Conservation (phyloP, 2,113 vertebrate genomes). For the Gorsachius goisagi region DNA sequence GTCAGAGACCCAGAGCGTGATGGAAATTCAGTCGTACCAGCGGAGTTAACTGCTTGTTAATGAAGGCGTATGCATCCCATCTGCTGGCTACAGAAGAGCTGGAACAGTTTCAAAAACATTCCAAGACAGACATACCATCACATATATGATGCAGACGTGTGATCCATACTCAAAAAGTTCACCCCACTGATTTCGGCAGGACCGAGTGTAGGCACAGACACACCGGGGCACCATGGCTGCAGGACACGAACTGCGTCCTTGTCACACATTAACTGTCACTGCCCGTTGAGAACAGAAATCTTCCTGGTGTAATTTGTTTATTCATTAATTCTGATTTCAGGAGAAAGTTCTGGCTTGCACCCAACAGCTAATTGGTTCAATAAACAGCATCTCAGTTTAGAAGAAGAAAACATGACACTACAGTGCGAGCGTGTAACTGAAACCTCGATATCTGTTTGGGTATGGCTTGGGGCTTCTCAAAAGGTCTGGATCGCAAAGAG, state of each 20-base stretch:
- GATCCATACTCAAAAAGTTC: background rate
- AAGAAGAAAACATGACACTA: conserved; percentile 5
- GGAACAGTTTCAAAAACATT: conserved; percentile 40
- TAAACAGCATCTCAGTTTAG: conserved; percentile 21
- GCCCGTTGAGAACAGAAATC: background rate
- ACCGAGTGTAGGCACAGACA: rapidly evolving
- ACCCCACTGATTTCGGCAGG: background rate
- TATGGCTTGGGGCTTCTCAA: background rate
- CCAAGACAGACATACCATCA: conserved; percentile 22
- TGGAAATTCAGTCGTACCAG: conserved; percentile 20
- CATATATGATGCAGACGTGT: background rate
- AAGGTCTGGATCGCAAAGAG: background rate
- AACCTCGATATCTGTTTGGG: background rate
- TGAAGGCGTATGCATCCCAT: conserved; percentile 61
- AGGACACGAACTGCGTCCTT: rapidly evolving
- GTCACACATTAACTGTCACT: background rate
- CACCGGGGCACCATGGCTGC: background rate
- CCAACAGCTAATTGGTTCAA: conserved; percentile 62
- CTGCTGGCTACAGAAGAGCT: conserved; percentile 48
- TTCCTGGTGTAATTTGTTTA: conserved; percentile 4
- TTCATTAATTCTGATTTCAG: conserved; percentile 53
- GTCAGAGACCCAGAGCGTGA: conserved; percentile 6
- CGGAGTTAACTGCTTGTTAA: conserved; percentile 43
- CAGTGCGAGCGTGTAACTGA: background rate
- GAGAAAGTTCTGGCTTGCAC: conserved; percentile 55